A percentile compares a stretch with the other conserved stretches of the same genome.
Conservation (phyloP, 2,797 vertebrate species). For the Hirundo rustica region DNA sequence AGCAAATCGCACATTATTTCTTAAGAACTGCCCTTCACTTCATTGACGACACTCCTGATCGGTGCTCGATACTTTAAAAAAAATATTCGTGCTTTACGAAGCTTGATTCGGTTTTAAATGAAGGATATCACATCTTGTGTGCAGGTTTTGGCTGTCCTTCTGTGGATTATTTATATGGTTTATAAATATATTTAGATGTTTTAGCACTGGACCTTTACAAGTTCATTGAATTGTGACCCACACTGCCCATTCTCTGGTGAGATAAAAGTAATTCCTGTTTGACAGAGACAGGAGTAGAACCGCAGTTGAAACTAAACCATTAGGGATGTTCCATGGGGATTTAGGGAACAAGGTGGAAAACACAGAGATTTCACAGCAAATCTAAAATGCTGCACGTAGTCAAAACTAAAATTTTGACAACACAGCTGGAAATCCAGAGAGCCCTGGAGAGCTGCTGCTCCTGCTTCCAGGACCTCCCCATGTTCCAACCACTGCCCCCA, state of each 20-base stretch:
- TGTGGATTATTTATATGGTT: neutral
- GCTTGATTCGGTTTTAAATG: neutral
- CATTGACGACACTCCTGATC: neutral
- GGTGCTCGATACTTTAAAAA: neutral
- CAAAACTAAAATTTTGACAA: neutral
- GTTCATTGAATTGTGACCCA: neutral
- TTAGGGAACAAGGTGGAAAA: neutral
- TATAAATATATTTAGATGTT: neutral
- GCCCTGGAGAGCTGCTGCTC: neutral
- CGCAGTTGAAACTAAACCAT: neutral
- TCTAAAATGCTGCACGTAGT: neutral
- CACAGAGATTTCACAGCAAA: neutral
- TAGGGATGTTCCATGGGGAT: neutral
- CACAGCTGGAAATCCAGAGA: neutral
- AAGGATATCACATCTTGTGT: neutral
- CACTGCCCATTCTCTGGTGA: neutral
- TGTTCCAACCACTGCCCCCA: fast-evolving
- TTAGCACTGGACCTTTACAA: neutral
- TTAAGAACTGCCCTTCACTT: neutral
- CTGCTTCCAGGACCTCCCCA: neutral
- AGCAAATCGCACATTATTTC: neutral
- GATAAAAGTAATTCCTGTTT: neutral
- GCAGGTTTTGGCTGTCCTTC: neutral
- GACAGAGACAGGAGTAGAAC: neutral
- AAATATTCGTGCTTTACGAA: neutral